A percentile compares a stretch with the other conserved stretches of the same genome.
Evolutionary conservation across 2,113 vertebrate genomes (phyloP).

Genomic region (Alligator sinensis): DNA sequence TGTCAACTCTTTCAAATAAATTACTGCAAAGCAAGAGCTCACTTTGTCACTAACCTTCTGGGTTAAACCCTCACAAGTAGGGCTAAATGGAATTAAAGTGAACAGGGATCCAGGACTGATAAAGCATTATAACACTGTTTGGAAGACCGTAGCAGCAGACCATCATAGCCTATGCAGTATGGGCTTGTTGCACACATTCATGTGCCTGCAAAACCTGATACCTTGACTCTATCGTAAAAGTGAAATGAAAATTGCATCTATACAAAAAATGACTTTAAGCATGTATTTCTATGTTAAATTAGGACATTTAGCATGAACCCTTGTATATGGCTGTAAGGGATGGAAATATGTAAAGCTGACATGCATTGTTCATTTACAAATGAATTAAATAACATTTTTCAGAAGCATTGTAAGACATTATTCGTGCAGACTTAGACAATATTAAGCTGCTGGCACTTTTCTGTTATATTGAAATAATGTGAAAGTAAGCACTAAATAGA

Average conservation of each 20-base stretch:
- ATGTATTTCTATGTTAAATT: not conserved
- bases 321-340: not conserved
- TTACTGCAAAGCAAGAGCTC: not conserved
- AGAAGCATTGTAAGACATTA: too few relatives aligned
- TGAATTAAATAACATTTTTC: not conserved
- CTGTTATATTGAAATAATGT: fast-evolving
- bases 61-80: not conserved
- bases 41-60: too few relatives aligned
- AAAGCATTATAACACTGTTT: not conserved
- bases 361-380: not conserved
- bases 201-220: not conserved
- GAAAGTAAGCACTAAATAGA: not conserved
- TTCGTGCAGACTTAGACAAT: fast-evolving
- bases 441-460: fast-evolving
- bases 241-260: not conserved
- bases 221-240: fast-evolving
- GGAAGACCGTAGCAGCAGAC: not conserved
- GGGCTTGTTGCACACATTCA: not conserved
- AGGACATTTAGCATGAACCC: not conserved
- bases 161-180: not conserved
- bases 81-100: not conserved
- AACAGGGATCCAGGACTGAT: not conserved
- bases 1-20: not conserved
- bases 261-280: not conserved
- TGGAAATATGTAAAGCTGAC: not conserved